Conservation (phyloP, 2,797 vertebrate species). For the Cossypha niveicapilla region DNA sequence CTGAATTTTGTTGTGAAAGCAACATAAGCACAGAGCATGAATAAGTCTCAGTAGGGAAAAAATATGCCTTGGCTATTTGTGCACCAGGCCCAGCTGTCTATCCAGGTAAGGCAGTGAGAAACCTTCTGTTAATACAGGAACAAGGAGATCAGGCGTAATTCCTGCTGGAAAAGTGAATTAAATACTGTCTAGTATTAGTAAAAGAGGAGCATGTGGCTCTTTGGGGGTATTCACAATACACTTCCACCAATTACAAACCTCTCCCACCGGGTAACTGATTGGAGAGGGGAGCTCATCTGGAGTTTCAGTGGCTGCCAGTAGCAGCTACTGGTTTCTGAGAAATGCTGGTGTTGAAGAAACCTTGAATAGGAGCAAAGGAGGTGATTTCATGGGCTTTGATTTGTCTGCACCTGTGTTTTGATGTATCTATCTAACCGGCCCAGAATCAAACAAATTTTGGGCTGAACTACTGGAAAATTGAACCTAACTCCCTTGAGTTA, state of each 20-base stretch:
- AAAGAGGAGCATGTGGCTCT: background rate
- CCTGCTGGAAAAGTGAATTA: background rate
- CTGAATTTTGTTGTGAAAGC: background rate
- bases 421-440: background rate
- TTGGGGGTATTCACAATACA: background rate
- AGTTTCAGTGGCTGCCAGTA: background rate
- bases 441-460: background rate
- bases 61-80: background rate
- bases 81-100: background rate
- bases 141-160: background rate
- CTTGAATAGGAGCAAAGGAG: background rate
- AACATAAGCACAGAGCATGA: background rate
- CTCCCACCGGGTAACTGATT: background rate
- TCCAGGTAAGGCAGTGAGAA: background rate
- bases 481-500: background rate
- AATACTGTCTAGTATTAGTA: background rate
- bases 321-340: background rate
- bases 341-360: background rate
- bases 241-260: background rate
- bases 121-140: fast-evolving
- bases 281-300: background rate
- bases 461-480: background rate
- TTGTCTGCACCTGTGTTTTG: background rate
- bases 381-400: background rate
- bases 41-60: background rate